phyloP scores from a whole-genome alignment of 2,888 invertebrate genomes.

The Teleiodes luculella region DNA sequence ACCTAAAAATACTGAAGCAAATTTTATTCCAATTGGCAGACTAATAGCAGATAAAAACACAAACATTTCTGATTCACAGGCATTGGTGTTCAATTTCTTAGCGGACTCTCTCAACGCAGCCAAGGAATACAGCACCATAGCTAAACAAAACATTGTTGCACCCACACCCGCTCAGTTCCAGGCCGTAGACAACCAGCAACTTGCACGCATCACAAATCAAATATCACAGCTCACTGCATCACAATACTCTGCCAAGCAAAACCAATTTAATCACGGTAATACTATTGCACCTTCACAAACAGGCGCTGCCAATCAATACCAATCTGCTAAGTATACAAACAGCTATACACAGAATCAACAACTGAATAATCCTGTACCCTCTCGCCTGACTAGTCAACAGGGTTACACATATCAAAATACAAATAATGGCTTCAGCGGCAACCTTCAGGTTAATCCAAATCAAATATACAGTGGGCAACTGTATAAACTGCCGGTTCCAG shows the following conservation, averaged over 20 bases:
- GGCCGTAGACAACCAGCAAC: constrained; percentile 50
- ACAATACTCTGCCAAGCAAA: constrained; percentile 45
- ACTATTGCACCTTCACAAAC: constrained; percentile 29
- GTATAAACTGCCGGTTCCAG: constrained; percentile 65
- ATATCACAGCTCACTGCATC: constrained; percentile 63
- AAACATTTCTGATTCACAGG: constrained; percentile 72
- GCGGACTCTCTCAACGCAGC: constrained; percentile 68
- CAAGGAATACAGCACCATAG: constrained; percentile 60
- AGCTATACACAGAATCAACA: constrained; percentile 29
- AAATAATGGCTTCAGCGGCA: constrained; percentile 25
- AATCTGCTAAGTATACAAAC: constrained; percentile 29
- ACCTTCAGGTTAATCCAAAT: constrained; percentile 23
- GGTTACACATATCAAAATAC: constrained; percentile 31
- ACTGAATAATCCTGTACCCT: constrained; percentile 33
- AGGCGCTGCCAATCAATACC: constrained; percentile 31
- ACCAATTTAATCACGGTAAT: constrained; percentile 32
- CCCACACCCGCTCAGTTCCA: constrained; percentile 45
- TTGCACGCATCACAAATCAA: constrained; percentile 52
- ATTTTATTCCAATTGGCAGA: constrained; percentile 61
- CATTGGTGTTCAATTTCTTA: constrained; percentile 66
- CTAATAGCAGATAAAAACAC: constrained; percentile 52
- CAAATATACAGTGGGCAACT: constrained; percentile 66
- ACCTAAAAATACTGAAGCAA: constrained; percentile 35
- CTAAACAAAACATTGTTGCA: constrained; percentile 47
- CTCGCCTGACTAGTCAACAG: constrained; percentile 26